phyloP scores from a whole-genome alignment of 30 jellyfish, hydroid and myxozoan genomes.

The Aurelia coerulea region DNA sequence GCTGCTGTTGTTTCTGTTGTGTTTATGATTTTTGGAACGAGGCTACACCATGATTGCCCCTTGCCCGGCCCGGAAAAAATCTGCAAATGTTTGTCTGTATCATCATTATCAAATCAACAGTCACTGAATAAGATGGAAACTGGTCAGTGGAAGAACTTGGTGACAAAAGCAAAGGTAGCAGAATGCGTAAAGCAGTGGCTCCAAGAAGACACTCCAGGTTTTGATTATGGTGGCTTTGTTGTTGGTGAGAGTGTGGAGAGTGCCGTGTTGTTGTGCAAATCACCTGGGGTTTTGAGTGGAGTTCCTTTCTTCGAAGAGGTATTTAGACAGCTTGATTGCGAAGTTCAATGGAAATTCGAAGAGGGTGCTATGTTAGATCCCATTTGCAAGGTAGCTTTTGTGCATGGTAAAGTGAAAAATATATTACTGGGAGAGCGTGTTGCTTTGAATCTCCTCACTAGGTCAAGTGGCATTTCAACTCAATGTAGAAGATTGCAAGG shows the following conservation, averaged over 20 bases:
- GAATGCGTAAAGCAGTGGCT: slow-evolving; percentile 66
- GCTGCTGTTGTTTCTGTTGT: too few relatives aligned
- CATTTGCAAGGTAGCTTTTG: slow-evolving; percentile 67
- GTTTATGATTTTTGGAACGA: too few relatives aligned
- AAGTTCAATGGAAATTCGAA: slow-evolving; percentile 59
- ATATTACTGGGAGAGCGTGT: slow-evolving; percentile 76
- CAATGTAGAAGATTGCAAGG: slow-evolving; percentile 35
- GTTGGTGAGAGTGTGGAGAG: slow-evolving; percentile 80
- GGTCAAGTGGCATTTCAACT: slow-evolving; percentile 82
- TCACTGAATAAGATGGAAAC: neutral
- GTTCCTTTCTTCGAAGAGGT: slow-evolving; percentile 76
- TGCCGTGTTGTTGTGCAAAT: slow-evolving; percentile 81
- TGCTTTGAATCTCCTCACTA: slow-evolving; percentile 71
- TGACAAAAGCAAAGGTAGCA: slow-evolving; percentile 23
- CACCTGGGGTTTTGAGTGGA: slow-evolving; percentile 86
- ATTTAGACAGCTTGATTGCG: slow-evolving; percentile 63
- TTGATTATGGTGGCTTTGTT: slow-evolving; percentile 89
- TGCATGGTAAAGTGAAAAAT: slow-evolving; percentile 68
- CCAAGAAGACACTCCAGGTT: slow-evolving; percentile 83
- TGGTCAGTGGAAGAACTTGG: slow-evolving; percentile 23
- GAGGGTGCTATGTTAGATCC: slow-evolving; percentile 79
- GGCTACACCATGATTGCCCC: too few relatives aligned
- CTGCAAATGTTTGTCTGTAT: too few relatives aligned
- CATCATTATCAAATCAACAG: too few relatives aligned
- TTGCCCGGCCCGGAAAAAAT: too few relatives aligned